Conservation (phyloP, 2,797 vertebrate species). For the Novumbra hubbsi region DNA sequence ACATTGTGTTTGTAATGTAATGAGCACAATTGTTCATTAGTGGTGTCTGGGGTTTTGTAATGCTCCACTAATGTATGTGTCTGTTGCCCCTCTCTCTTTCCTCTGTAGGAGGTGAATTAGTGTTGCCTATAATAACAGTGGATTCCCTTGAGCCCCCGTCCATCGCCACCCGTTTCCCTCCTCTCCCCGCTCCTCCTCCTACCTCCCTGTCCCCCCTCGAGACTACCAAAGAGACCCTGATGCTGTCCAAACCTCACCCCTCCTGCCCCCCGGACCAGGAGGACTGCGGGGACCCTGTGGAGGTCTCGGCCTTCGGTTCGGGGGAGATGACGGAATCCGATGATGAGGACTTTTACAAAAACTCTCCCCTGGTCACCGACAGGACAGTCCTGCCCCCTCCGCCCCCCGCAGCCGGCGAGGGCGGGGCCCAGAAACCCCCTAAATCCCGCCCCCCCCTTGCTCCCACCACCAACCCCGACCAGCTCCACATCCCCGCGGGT, state of each 20-base stretch:
- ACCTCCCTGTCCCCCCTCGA: conserved; percentile 87
- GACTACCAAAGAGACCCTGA: conserved; percentile 91
- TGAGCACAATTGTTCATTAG: conserved; percentile 35
- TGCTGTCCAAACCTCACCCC: conserved; percentile 79
- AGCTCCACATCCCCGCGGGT: conserved; percentile 87
- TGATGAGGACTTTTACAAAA: conserved; percentile 94
- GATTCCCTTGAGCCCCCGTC: conserved; percentile 93
- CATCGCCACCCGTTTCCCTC: conserved; percentile 89
- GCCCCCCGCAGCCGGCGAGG: conserved; percentile 73
- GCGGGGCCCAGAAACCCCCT: conserved; percentile 73
- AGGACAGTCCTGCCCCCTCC: conserved; percentile 84
- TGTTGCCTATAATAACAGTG: conserved; percentile 96
- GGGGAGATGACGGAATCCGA: conserved; percentile 93
- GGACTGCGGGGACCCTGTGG: conserved; percentile 91
- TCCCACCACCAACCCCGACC: conserved; percentile 78
- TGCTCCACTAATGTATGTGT: conserved; percentile 65
- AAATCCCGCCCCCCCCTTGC: conserved; percentile 69
- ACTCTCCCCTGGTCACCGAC: conserved; percentile 89
- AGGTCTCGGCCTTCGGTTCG: conserved; percentile 92
- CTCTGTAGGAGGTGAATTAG: conserved; percentile 94
- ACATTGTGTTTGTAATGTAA: conserved; percentile 42
- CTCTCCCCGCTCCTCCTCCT: conserved; percentile 85
- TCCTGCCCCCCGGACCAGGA: conserved; percentile 89
- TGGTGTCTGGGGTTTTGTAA: conserved; percentile 30
- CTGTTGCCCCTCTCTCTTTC: conserved; percentile 69